Base-by-base conservation (phyloP, 1,140 invertebrate genomes). In the Drosophila takahashii region DNA sequence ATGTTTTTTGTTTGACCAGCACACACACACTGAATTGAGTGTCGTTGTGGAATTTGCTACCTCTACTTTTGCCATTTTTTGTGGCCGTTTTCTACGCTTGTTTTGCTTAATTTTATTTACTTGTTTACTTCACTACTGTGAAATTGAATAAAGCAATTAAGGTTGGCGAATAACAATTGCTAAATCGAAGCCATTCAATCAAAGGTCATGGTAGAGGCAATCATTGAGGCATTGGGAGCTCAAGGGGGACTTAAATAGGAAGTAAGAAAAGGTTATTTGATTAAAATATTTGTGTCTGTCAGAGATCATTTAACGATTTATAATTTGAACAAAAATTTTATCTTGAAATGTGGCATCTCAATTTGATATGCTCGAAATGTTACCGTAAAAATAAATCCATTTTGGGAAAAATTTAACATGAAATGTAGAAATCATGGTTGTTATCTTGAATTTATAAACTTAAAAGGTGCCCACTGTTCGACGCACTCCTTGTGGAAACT, bases 111-210 rank as follows among this genome's bases (percentile, higher is more conserved):
- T 41, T 57, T 62, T 48, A 42, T 60, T 60, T 61, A 44, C 10
- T 41, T 45, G 51, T 67, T 58, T 37, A 18, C 50, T 32, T 8
- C 7, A 16, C 18, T 10, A 54, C 13, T 26, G 16, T 13, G 27
- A 77, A 51, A 59, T 59, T 71, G 53, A 71, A 65, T 77, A 56
- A 59, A 64, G 34, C 41, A 48, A 70, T 53, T 69, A 47, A 34
- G 29, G 26, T 11, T 61, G 29, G 26, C 8, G 16, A 56, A 52
- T 36, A 48, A 27, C 34, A 32, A 37, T 47, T 32, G 37, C 6
- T 16, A 45, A 50, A 13, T 37, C 16, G 2, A 53, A 34, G 18
- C 26, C 6, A 16, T 65, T 32, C 15, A 36, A 36, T 44, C 11
- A 18, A 42, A 36, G 34, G 47, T 39, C 32, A 45, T 1, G 26